Percentiles rank a stretch among this genome's conserved stretches.
Evolutionary conservation across 2,113 vertebrate species (phyloP).

Genomic region (Canis aureus): DNA sequence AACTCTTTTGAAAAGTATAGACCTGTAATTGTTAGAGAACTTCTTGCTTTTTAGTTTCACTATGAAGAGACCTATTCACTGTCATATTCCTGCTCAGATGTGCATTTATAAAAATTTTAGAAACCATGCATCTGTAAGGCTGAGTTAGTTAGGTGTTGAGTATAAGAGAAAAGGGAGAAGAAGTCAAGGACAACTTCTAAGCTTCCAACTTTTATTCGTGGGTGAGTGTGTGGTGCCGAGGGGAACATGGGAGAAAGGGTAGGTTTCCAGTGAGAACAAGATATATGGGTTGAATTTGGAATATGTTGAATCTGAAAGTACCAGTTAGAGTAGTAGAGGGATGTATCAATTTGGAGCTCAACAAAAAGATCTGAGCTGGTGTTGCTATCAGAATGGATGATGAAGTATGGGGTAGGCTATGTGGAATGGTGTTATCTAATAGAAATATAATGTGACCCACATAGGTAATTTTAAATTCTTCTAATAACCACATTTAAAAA

Average conservation of each 20-base stretch:
- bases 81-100: neutral
- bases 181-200: neutral
- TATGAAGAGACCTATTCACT: neutral
- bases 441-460: neutral
- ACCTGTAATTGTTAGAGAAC: neutral
- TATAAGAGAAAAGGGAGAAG: neutral
- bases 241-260: neutral
- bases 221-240: neutral
- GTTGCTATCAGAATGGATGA: neutral
- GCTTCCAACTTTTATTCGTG: neutral
- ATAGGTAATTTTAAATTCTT: neutral
- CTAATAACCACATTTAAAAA: neutral
- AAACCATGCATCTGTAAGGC: neutral
- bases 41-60: neutral
- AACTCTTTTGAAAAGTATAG: neutral
- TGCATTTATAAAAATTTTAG: neutral
- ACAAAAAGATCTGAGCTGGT: neutral
- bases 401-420: neutral
- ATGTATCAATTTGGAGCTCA: neutral
- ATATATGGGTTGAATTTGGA: neutral
- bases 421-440: rapidly evolving
- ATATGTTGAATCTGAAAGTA: neutral
- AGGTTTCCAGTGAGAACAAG: neutral
- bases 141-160: neutral
- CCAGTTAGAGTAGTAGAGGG: neutral